These are phyloP conservation scores for Tanypteryx hageni DNA, from an alignment of 2,888 invertebrate genomes.

Conservation along the genomic window DNA sequence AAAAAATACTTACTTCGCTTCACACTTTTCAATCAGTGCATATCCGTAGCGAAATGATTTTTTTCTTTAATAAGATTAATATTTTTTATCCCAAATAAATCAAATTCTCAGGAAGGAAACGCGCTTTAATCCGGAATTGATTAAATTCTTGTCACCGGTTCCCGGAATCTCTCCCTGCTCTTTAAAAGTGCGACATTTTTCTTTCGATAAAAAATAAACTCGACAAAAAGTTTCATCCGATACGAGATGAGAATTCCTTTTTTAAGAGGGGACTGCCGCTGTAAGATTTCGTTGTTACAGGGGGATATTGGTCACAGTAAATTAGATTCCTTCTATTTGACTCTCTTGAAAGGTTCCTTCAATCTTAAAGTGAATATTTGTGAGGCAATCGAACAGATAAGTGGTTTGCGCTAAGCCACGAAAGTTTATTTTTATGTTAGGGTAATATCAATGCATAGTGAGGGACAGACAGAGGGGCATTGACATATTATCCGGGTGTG, in stretches of 20 bases:
- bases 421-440: too few relatives aligned
- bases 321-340: neutral
- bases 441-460: too few relatives aligned
- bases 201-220: slow-evolving; percentile 12
- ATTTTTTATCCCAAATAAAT: slow-evolving; percentile 25
- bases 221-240: neutral
- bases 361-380: too few relatives aligned
- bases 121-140: slow-evolving; percentile 55
- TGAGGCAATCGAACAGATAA: too few relatives aligned
- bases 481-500: too few relatives aligned
- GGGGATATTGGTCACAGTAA: neutral
- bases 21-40: neutral
- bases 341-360: too few relatives aligned
- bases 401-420: too few relatives aligned
- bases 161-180: slow-evolving; percentile 23
- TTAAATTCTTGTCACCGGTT: slow-evolving; percentile 57
- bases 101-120: neutral
- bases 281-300: neutral
- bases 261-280: neutral
- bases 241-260: neutral
- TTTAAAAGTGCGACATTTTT: neutral
- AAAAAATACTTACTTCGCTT: neutral
- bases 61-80: neutral
- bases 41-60: neutral
- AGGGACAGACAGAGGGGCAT: too few relatives aligned